A percentile compares a stretch with the other conserved stretches of the same genome.
These are phyloP conservation scores for Papilio aristodemus DNA, from an alignment of 1,140 invertebrate genomes.

Conservation along the genomic window DNA sequence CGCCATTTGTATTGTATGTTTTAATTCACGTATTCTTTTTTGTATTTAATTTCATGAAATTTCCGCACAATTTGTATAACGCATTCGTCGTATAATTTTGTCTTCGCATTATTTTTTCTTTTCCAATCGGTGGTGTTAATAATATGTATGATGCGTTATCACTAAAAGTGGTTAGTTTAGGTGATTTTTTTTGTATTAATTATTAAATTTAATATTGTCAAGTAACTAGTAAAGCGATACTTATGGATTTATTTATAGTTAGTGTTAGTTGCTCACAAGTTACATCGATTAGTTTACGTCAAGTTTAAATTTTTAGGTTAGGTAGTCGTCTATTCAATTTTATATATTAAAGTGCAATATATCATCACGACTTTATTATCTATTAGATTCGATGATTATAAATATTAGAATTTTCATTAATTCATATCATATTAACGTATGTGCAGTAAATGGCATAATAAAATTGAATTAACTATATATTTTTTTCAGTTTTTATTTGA, in stretches of 20 bases:
- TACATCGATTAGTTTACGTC: slow-evolving; percentile 28
- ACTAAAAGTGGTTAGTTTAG: slow-evolving; percentile 25
- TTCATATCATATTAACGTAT: slow-evolving; percentile 19
- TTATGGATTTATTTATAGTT: slow-evolving; percentile 28
- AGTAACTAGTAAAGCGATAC: slow-evolving; percentile 11
- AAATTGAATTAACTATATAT: neutral
- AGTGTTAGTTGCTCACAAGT: slow-evolving; percentile 21
- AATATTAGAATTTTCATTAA: slow-evolving; percentile 16
- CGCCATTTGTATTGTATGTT: neutral
- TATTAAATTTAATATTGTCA: slow-evolving; percentile 19
- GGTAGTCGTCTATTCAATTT: slow-evolving; percentile 15
- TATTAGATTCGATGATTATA: slow-evolving; percentile 22
- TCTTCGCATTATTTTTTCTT: neutral
- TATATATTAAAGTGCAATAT: slow-evolving; percentile 28
- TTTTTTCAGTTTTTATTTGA: neutral
- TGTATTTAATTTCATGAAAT: neutral
- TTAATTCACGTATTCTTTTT: neutral
- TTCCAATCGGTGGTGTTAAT: slow-evolving; percentile 2
- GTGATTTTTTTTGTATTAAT: slow-evolving; percentile 18
- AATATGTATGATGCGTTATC: too few species aligned
- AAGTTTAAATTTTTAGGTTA: slow-evolving; percentile 21
- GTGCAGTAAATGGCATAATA: slow-evolving; percentile 9
- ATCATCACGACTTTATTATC: slow-evolving; percentile 24
- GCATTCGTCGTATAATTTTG: neutral
- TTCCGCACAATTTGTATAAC: slow-evolving; percentile 28